phyloP scores from a whole-genome alignment of 2,888 invertebrate genomes.

The Oeneis ivallda region DNA sequence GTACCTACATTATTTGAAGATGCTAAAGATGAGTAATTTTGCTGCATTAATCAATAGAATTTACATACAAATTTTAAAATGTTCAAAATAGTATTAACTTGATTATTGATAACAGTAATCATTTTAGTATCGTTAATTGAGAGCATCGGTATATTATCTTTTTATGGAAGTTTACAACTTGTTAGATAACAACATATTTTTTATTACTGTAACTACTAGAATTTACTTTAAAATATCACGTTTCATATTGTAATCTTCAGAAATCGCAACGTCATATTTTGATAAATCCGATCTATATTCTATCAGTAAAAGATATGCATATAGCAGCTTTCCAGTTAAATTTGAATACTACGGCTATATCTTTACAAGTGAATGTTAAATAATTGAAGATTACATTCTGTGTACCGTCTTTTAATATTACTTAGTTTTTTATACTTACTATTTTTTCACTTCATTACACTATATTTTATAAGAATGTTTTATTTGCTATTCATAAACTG shows the following conservation, averaged over 20 bases:
- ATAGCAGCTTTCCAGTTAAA: neutral
- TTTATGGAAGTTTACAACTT: neutral
- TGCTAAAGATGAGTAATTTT: neutral
- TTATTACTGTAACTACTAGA: neutral
- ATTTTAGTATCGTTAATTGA: neutral
- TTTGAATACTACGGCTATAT: neutral
- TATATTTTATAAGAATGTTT: too few relatives aligned
- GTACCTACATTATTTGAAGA: too few relatives aligned
- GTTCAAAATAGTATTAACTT: neutral
- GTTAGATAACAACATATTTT: neutral
- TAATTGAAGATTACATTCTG: too few relatives aligned
- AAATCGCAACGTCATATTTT: neutral
- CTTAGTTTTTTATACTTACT: too few relatives aligned
- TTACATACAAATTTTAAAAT: too few relatives aligned
- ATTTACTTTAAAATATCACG: neutral
- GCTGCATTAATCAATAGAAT: neutral
- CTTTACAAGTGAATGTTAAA: neutral
- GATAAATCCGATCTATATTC: conserved; percentile 7
- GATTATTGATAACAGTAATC: neutral
- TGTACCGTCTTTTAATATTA: too few relatives aligned
- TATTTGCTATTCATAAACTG: neutral
- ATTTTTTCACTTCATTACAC: too few relatives aligned
- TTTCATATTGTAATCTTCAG: conserved; percentile 4
- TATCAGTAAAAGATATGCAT: neutral
- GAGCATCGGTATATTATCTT: too few relatives aligned